phyloP scores from a whole-genome alignment of 2,888 invertebrate species.

The Lordiphosa fenestrarum region DNA sequence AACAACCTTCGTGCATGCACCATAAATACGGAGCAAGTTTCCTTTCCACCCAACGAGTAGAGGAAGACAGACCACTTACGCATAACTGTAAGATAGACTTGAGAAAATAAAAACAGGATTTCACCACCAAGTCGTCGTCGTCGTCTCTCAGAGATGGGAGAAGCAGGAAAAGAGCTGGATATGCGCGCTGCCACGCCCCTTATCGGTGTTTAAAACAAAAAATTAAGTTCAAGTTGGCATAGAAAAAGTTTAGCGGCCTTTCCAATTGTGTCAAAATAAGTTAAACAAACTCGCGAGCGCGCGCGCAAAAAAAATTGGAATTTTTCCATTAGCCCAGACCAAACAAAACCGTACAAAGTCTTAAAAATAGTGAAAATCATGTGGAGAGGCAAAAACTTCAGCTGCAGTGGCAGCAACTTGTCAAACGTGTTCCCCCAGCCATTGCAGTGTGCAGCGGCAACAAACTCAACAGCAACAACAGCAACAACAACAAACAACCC shows the following conservation, averaged over 20 bases:
- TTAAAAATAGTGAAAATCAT: conserved; percentile 74
- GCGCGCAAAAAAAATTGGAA: conserved; percentile 36
- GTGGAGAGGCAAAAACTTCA: conserved; percentile 50
- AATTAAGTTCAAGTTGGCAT: conserved; percentile 61
- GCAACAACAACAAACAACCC: conserved; percentile 32
- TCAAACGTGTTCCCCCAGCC: conserved; percentile 67
- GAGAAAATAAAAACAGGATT: conserved; percentile 57
- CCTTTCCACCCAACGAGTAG: conserved; percentile 10
- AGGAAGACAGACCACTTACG: conserved; percentile 54
- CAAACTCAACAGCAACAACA: conserved; percentile 13
- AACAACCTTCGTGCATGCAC: conserved; percentile 31
- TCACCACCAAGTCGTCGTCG: conserved; percentile 2
- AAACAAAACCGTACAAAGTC: conserved; percentile 44
- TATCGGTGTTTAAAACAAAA: conserved; percentile 37
- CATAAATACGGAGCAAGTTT: conserved; percentile 63
- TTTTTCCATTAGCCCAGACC: conserved; percentile 60
- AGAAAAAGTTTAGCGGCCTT: conserved; percentile 55
- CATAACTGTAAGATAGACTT: conserved; percentile 71
- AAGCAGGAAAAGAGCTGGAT: background rate
- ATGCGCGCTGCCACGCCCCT: conserved; percentile 34
- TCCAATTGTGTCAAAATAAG: conserved; percentile 63
- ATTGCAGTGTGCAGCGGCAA: conserved; percentile 50
- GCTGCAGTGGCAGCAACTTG: conserved; percentile 52
- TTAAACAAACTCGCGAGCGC: conserved; percentile 5
- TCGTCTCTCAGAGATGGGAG: background rate